Base-by-base conservation (phyloP, 2,113 vertebrate species). In the Zosterops borbonicus region DNA sequence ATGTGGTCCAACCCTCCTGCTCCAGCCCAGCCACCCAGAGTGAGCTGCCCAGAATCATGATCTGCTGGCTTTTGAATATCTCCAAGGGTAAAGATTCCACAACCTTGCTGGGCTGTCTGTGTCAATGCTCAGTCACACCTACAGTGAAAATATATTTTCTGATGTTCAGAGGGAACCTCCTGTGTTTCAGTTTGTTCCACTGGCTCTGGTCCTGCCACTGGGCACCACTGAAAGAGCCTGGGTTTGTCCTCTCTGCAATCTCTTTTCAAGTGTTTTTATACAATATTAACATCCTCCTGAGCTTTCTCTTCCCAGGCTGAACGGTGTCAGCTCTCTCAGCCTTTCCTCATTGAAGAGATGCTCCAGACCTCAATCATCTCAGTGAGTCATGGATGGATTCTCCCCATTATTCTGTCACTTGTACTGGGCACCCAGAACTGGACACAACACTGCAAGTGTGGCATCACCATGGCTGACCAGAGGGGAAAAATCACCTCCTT, bases 1-100 rank as follows among this genome's bases (percentile, higher is more conserved):
- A 29, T 31, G n/a, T 41, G 5, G 39, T 55, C 28, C 12, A 11
- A 11, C 2, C 2, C 7, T 18, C 11, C 16, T 63, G 16, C 15
- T 71, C 39, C 60, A 68, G 27, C 23, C 41, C 12, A 44, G 14
- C 4, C 15, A 39, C 29, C 21, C 29, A 58, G 4, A 67, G 9
- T 0, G 0, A 33, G 14, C 35, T 78, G 21, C 4, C 6, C 16
- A 35, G 28, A 25, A 41, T 17, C 5, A 3, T 10, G 17, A 16
- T 23, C 39, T 71, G 19, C 22, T 20, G 23, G 6, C 14, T 56
- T 76, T 87, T 64, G 2, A 50, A 9, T 50, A 55, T 28, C 37
- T n/a, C 8, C 35, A 55, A 63, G 53, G 5, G 67, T 3, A 23
- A n/a, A 37, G 8, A 42, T 17, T 28, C 33, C 23, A 52, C 7